A percentile compares a stretch with the other conserved stretches of the same genome.
Evolutionary conservation across 2,888 invertebrate species (phyloP).

Genomic region (Dicranocentrus wangi): DNA sequence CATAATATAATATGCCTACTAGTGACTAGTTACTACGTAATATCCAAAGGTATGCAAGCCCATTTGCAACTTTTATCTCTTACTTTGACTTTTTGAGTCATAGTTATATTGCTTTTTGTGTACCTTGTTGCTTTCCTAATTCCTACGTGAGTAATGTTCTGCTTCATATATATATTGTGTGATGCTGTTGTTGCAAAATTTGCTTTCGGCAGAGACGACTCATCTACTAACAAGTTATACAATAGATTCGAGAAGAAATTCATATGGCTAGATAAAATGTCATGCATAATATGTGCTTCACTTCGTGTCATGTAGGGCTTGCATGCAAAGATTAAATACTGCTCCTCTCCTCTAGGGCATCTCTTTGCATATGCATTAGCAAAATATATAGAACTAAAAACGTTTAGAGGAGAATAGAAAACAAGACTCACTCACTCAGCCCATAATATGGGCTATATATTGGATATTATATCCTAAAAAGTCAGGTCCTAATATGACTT

Average conservation of each 20-base stretch:
- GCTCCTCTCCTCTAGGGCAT: constrained; percentile 28
- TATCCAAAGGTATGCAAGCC: too few relatives aligned
- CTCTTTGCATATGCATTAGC: constrained; percentile 8
- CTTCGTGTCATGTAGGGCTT: background rate
- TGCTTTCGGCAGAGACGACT: background rate
- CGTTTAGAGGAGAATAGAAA: constrained; percentile 1
- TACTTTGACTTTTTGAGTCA: too few relatives aligned
- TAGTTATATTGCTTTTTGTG: too few relatives aligned
- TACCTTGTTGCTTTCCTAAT: too few relatives aligned
- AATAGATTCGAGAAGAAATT: background rate
- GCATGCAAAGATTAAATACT: background rate
- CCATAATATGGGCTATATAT: too few relatives aligned
- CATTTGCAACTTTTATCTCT: too few relatives aligned
- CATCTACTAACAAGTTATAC: too few relatives aligned
- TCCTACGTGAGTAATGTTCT: too few relatives aligned
- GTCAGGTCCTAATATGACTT: background rate
- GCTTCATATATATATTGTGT: too few relatives aligned
- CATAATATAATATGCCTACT: too few relatives aligned
- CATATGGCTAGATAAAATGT: constrained; percentile 3
- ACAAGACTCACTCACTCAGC: background rate
- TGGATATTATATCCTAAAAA: too few relatives aligned
- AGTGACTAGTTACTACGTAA: too few relatives aligned
- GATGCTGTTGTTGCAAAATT: constrained; percentile 2
- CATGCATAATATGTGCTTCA: background rate
- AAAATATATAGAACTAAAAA: background rate